Evolutionary conservation across 2,113 vertebrate species (phyloP), one percentile per base, ranked within the genome.

Genomic region (Peromyscus leucopus): DNA sequence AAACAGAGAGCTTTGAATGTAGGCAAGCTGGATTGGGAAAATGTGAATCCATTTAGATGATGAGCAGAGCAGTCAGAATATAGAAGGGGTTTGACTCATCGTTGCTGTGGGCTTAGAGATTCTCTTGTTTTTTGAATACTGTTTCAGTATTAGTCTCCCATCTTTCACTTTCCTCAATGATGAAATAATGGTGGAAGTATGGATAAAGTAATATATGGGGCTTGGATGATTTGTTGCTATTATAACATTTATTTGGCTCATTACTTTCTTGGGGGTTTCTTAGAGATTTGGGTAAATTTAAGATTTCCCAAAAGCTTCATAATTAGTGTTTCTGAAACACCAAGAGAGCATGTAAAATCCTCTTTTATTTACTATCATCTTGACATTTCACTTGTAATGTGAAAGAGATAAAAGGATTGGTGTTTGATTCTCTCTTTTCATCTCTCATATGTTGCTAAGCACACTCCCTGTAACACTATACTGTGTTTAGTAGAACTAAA

Each of bases 341-440:
- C 42, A 65, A 42, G 13, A 57, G 28, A 92, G 8, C 21, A n/a
- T 63, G 39, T 36, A 33, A 59, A 90, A 95, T 90, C n/a, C 42
- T 55, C 3, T 2, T 31, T 96, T 33, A 65, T 67, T 9, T 28
- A 19, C 65, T 33, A 59, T 63, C 7, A 67, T 94, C n/a, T 39
- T 94, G 48, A 61, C 19, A 95, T 91, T 94, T 87, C n/a, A 61
- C 84, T 85, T 92, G 48, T 61, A 74, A 97, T 61, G n/a, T 39
- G 79, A 89, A 92, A 86, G 16, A 57, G n/a, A 59, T 65, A 90
- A 92, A 93, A 93, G 2, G 1, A 15, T 39, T 74, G 33, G 55
- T 36, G 8, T 94, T 91, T 93, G 80, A 80, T 80, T 89, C 1
- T 24, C 13, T 72, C 61, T 21, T 72, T 80, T 21, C 79, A 26